Base-by-base conservation (phyloP, 1,140 invertebrate genomes). In the Chrysopa pallens region DNA sequence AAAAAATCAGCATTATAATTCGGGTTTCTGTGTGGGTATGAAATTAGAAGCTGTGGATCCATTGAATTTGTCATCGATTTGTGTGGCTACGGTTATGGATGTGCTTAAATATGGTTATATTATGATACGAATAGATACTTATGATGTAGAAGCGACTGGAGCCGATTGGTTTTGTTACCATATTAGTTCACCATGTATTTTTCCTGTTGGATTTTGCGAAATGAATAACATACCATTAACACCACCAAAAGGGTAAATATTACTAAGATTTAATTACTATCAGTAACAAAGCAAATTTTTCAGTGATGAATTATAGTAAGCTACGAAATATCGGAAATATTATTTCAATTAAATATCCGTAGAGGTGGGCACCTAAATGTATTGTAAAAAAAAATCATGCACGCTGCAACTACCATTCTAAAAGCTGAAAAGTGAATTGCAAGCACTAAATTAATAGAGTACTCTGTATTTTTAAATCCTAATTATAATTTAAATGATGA, bases 111-210 rank as follows among this genome's bases (percentile, higher is more conserved):
- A 89, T 56, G 84, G 87, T 41, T 96, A 92, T 56, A 77, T 97
- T 55, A 95, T 98, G 91, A 90, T 97, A 46, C 73, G 85, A 41
- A 89, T 94, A 50, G 90, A 95, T 58, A 85, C 81, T 39, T 91
- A 90, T 56, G 83, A 86, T 31, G 78, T 77, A 14, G 84, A 88
- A 52, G 73, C 73, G 1, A 76, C 74, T 29, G 84, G 83, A n/a
- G 77, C 79, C 1, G 90, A 96, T 65, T 93, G 88, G 85, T 97
- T 97, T 58, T 96, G 92, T 56, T 95, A 95, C 58, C 90, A 97
- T 61, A 74, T 85, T 39, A 78, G 79, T 45, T 95, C 91, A 4
- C 85, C 91, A 0, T 91, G 84, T 57, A 88, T 97, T 52, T 94
- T 97, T 57, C 92, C 92, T 6, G 79, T 85, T n/a, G 92, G 92